Base-by-base conservation (phyloP, 2,797 vertebrate genomes). In the Ibycter americanus region DNA sequence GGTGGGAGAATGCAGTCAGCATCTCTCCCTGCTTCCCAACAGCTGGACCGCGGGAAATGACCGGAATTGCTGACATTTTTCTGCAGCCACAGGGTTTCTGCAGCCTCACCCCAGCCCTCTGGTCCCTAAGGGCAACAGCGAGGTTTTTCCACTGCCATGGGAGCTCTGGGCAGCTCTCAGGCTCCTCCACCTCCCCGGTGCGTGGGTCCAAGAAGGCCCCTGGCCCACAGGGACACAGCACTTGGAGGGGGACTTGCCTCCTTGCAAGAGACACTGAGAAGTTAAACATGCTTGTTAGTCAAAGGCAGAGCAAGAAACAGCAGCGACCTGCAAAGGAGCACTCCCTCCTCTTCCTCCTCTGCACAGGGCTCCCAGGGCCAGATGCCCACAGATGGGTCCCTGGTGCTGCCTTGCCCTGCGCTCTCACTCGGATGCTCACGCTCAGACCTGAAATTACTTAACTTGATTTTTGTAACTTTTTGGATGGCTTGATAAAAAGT, bases 151-250 rank as follows among this genome's bases (percentile, higher is more conserved):
- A 40, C 25, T 31, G 47, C 61, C 6, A 2, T 1, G 3, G 54
- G 27, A 68, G 49, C 54, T 79, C 27, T 0, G 5, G 18, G 34
- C 4, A 5, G 65, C 16, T 19, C 62, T 63, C 0, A 0, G 27
- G 21, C 21, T 82, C 14, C 46, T 82, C 54, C 17, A 26, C 6
- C 40, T 36, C 59, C 18, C 9, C 3, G 0, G 2, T 1, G 4
- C 1, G 1, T 5, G 21, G 8, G 15, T 56, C 36, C 44, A 22
- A 32, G 40, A 52, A 42, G 59, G 83, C 15, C 38, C 27, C 12
- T 12, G 34, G 12, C 42, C 47, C 70, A 46, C 3, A 26, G 16
- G 20, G 56, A 55, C 26, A 32, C 21, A 66, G 42, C 2, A 3
- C 40, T 66, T 22, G 22, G 38, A 34, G 9, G 40, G 12, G n/a